Evolutionary conservation across 2,113 vertebrate species (phyloP).

Genomic region (Psophia crepitans): DNA sequence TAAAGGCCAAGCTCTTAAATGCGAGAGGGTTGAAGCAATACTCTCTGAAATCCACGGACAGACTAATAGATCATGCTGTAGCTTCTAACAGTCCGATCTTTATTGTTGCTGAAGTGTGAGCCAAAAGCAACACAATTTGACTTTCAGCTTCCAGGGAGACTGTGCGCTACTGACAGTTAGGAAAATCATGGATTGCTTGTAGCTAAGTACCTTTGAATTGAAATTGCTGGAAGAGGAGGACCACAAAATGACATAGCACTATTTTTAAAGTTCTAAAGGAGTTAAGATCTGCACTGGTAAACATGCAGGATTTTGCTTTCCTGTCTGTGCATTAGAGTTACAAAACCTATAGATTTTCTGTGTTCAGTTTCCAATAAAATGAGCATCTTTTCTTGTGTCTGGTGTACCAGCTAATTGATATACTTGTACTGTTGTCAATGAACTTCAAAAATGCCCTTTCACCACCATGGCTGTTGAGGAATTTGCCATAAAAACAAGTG

Average conservation of each 20-base stretch:
- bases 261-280: background rate
- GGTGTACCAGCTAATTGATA: background rate
- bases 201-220: background rate
- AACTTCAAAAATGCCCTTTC: background rate
- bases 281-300: background rate
- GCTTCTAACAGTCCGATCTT: background rate
- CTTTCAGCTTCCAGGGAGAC: background rate
- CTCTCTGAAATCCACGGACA: background rate
- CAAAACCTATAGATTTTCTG: background rate
- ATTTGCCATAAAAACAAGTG: background rate
- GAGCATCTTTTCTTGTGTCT: background rate
- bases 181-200: background rate
- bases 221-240: background rate
- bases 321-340: background rate
- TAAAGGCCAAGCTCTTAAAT: background rate
- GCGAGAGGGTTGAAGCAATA: background rate
- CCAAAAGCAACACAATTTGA: background rate
- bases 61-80: background rate
- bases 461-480: rapidly evolving
- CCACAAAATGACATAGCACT: background rate
- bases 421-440: background rate
- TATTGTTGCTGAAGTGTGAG: background rate
- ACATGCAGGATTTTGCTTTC: background rate
- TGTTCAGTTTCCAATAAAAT: background rate
- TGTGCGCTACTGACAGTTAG: background rate